phyloP scores from a whole-genome alignment of 92 coral and sea anemone species.

The Pocillopora meandrina region DNA sequence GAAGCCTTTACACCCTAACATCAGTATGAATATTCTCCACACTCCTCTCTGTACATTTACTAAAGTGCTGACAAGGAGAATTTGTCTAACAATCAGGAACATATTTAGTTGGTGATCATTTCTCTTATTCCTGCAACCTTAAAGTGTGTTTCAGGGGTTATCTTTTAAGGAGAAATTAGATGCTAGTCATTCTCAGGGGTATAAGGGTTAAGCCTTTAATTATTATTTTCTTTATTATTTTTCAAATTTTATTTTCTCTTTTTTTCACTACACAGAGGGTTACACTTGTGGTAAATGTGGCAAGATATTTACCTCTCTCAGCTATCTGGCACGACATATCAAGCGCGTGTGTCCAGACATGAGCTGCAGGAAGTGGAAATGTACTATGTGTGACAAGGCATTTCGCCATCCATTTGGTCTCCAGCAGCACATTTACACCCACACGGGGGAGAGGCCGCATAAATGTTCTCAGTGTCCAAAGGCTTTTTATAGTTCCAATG shows the following conservation, averaged over 20 bases:
- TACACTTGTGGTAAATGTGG: slow-evolving; percentile 98
- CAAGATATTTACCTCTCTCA: slow-evolving; percentile 95
- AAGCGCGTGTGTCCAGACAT: slow-evolving; percentile 98
- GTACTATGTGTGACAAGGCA: slow-evolving; percentile 94
- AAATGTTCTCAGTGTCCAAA: slow-evolving; percentile 95
- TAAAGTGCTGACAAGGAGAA: no score
- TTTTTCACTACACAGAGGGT: slow-evolving; percentile 68
- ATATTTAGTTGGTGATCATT: no score
- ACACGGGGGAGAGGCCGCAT: slow-evolving; percentile 98
- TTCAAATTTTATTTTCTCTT: not conserved
- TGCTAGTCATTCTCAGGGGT: no score
- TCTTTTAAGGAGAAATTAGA: no score
- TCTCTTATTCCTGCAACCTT: no score
- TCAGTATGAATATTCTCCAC: no score
- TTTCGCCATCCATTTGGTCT: slow-evolving; percentile 99
- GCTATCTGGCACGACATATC: slow-evolving; percentile 96
- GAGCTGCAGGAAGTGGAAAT: slow-evolving; percentile 99
- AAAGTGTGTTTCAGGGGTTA: no score
- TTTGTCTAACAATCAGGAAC: no score
- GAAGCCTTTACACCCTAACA: no score
- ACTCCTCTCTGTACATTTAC: no score
- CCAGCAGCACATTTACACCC: slow-evolving; percentile 97
- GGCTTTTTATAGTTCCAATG: slow-evolving; percentile 99
- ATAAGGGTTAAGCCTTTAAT: not conserved
- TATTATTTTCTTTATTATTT: not conserved